Percentiles rank a stretch among this genome's conserved stretches.
Conservation (phyloP, 1,140 invertebrate genomes). For the Drosophila fuyamai region DNA sequence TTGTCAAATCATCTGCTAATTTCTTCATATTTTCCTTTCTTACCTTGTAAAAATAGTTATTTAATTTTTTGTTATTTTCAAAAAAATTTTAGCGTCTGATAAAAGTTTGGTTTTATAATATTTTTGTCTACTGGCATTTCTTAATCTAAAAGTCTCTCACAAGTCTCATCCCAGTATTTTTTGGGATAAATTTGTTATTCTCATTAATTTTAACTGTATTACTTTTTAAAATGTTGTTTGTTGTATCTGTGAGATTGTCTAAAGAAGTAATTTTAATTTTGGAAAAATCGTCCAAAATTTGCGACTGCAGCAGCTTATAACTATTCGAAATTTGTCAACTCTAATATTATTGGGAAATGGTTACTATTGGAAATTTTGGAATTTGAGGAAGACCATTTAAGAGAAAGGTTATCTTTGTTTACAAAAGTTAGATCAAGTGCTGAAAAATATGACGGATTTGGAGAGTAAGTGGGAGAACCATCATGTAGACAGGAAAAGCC, state of each 20-base stretch:
- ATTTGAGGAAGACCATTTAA: constrained; percentile 1
- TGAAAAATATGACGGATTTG: neutral
- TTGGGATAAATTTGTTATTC: constrained; percentile 1
- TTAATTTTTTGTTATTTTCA: constrained; percentile 2
- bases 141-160: constrained; percentile 6
- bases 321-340: neutral
- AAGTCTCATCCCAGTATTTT: neutral
- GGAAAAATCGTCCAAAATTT: neutral
- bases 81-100: neutral
- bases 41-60: neutral
- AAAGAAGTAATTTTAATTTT: constrained; percentile 1
- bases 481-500: neutral
- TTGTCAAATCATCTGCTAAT: neutral
- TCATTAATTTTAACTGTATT: neutral
- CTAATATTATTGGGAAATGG: constrained; percentile 1
- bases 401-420: neutral
- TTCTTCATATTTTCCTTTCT: neutral
- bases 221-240: constrained; percentile 7
- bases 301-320: neutral
- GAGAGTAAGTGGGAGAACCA: constrained; percentile 1
- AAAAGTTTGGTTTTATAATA: constrained; percentile 2
- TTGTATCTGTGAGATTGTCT: neutral
- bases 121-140: constrained; percentile 6
- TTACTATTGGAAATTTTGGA: constrained; percentile 1
- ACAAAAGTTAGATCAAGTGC: constrained; percentile 3